Evolutionary conservation across 2,113 vertebrate genomes (phyloP).

Genomic region (Dolichallabes microphthalmus): DNA sequence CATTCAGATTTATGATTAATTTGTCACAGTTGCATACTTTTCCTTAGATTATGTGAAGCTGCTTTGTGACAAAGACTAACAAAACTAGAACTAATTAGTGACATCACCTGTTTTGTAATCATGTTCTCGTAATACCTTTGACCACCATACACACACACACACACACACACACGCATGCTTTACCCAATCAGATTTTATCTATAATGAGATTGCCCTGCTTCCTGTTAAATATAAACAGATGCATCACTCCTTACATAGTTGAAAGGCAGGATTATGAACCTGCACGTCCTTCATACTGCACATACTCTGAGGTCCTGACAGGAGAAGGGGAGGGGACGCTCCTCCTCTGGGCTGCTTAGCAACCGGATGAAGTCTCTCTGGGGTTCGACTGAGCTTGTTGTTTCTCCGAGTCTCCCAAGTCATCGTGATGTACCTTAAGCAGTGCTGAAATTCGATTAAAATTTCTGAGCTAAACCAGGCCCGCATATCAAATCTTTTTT

Average conservation of each 20-base stretch:
- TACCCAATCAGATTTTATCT: background rate
- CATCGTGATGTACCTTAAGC: background rate
- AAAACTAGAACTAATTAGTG: no score
- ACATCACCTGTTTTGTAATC: no score
- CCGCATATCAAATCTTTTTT: background rate
- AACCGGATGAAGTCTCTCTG: slow-evolving; percentile 11
- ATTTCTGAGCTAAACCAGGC: background rate
- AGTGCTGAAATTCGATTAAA: background rate
- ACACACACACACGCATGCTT: no score
- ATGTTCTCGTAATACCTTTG: no score
- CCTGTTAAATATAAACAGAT: no score
- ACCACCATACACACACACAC: no score
- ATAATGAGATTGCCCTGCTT: background rate
- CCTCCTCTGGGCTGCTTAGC: slow-evolving; percentile 30
- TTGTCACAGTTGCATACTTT: no score
- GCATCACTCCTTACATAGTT: background rate
- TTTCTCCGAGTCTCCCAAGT: slow-evolving; percentile 12
- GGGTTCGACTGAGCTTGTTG: slow-evolving; percentile 9
- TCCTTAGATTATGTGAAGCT: no score
- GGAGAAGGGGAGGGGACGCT: background rate
- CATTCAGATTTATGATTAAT: no score
- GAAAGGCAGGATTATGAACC: background rate
- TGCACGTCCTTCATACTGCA: background rate
- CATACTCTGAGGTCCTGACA: background rate
- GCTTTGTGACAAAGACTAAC: no score